Conservation (phyloP, 2,113 vertebrate species). For the Cygnus atratus region DNA sequence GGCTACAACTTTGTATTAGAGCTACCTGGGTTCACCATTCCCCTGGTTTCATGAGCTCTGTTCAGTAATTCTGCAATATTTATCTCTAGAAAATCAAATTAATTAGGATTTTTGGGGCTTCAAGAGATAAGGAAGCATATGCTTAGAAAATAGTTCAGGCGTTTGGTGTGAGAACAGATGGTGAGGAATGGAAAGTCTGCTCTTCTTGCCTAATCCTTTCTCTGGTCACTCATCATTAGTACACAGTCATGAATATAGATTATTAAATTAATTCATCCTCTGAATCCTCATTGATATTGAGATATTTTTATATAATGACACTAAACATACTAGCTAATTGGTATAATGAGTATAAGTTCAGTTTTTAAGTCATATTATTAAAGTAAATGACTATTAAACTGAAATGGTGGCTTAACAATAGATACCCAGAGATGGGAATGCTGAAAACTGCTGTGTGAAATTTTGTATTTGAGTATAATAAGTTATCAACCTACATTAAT, state of each 20-base stretch:
- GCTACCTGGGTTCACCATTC: background rate
- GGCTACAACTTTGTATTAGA: background rate
- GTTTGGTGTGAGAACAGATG: background rate
- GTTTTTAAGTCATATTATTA: background rate
- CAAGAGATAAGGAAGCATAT: background rate
- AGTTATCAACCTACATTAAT: background rate
- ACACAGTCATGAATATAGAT: background rate
- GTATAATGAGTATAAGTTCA: background rate
- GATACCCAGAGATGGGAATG: background rate
- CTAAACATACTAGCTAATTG: background rate
- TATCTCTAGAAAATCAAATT: background rate
- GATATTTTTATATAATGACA: background rate
- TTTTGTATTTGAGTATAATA: background rate
- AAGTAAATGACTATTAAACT: background rate
- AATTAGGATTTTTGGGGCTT: background rate
- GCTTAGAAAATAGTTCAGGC: background rate
- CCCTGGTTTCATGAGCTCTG: background rate
- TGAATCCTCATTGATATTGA: background rate
- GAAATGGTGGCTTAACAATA: background rate
- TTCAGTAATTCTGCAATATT: background rate
- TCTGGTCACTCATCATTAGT: background rate
- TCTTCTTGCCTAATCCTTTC: background rate
- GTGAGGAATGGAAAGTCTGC: background rate
- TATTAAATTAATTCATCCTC: background rate
- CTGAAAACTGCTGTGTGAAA: background rate